Evolutionary conservation across 2,113 vertebrate species (phyloP).

Genomic region (Stomatorhinus ivindoensis): DNA sequence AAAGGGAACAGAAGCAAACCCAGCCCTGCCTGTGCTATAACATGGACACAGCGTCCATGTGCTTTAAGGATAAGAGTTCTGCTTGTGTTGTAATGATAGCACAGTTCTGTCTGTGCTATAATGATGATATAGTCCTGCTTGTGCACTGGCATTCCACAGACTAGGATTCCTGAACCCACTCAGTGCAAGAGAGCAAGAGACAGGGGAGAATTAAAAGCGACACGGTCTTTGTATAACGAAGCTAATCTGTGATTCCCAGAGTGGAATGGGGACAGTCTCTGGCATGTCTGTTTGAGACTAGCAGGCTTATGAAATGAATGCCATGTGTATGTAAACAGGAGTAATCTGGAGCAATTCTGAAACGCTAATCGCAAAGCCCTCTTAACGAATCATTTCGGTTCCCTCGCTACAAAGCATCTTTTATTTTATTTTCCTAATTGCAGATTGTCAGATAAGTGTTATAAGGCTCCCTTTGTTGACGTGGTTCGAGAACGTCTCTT

Average conservation of each 20-base stretch:
- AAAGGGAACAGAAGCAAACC: not conserved
- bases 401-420: not conserved
- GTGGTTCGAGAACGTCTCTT: not conserved
- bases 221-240: not conserved
- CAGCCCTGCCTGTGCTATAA: not conserved
- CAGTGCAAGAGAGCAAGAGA: not conserved
- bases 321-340: not conserved
- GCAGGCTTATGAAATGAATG: not conserved
- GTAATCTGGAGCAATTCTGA: not conserved
- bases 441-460: not conserved
- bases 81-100: not conserved
- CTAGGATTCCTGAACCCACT: not conserved
- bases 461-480: not conserved
- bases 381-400: not conserved
- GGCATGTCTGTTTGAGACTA: not conserved
- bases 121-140: not conserved
- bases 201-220: not conserved
- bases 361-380: not conserved
- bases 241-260: not conserved
- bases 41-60: not conserved
- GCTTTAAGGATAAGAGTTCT: not conserved
- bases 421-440: not conserved
- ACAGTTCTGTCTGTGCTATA: not conserved
- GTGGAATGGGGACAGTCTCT: not conserved
- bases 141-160: not conserved